Base-by-base conservation (phyloP, 2,888 invertebrate species). In the Macrophya alboannulata region DNA sequence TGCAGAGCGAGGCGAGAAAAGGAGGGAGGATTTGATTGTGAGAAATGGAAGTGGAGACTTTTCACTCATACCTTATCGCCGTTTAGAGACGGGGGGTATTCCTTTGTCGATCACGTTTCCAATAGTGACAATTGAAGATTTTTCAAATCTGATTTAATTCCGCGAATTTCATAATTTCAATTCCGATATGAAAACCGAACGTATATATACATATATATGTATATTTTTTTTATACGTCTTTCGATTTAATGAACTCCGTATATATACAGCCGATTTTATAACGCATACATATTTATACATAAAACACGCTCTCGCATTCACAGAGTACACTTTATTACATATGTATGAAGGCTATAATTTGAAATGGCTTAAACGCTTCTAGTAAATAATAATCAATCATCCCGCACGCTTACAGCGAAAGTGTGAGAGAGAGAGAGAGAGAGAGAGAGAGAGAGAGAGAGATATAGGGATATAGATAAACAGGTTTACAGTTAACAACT, bases 91-190 rank as follows among this genome's bases (percentile, higher is more conserved):
- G 12, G 74, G 74, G 15, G 15, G 21, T 25, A 48, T 83, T 71
- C 83, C 68, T 83, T 83, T 83, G 83, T 83, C 83, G 51, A 8
- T 12, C 65, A 31, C 83, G 83, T 83, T 83, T 83, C 31, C 83
- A 83, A 83, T 71, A 85, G 77, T 85, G 79, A 85, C 85, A 68
- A 85, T 85, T 65, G 65, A 65, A 77, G 77, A 85, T 84, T 85
- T 62, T 85, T 79, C 85, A 85, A 21, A 68, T 79, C 85, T 85
- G 85, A 85, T 85, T 77, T 48, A 85, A 85, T 85, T 85, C 68
- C 45, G 40, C 48, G 85, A 85, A 85, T 68, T 79, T 65, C 37
- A 79, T 79, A 76, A 85, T 85, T 85, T 77, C 48, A 65, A 65
- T 85, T 85, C 51, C 59, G 45, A 85, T 85, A 68, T 85, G 85